Conservation (phyloP, 1,140 invertebrate species). For the Hylaeus anthracinus region DNA sequence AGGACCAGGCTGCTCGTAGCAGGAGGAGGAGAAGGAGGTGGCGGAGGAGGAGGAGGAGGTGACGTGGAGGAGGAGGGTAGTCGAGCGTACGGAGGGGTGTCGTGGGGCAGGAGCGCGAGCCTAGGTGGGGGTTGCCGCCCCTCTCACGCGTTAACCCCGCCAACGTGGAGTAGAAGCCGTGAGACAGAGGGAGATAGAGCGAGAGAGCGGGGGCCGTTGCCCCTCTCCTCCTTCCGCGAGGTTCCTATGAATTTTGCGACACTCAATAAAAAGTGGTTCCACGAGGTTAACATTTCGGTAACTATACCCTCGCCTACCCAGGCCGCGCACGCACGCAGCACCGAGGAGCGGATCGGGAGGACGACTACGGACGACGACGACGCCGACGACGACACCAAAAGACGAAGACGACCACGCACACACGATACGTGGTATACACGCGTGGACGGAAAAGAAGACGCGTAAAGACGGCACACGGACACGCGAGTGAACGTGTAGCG, state of each 20-base stretch:
- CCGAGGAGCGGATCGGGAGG: slow-evolving; percentile 38
- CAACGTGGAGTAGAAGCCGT: slow-evolving; percentile 40
- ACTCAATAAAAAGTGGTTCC: slow-evolving; percentile 82
- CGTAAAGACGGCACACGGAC: slow-evolving; percentile 54
- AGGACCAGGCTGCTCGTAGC: slow-evolving; percentile 69
- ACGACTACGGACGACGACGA: slow-evolving; percentile 12
- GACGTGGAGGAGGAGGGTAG: slow-evolving; percentile 45
- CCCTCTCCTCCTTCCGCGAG: slow-evolving; percentile 67
- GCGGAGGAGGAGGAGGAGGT: slow-evolving; percentile 28
- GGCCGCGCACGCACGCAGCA: slow-evolving; percentile 65
- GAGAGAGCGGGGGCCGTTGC: slow-evolving; percentile 56
- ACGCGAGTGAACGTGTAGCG: slow-evolving; percentile 17
- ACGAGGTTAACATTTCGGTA: slow-evolving; percentile 82
- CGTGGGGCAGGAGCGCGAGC: slow-evolving; percentile 37
- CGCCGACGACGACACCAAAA: not conserved
- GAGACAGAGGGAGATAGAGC: slow-evolving; percentile 15
- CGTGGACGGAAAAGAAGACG: not conserved
- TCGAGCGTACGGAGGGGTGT: slow-evolving; percentile 57
- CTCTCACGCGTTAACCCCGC: slow-evolving; percentile 67
- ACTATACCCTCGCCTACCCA: slow-evolving; percentile 79
- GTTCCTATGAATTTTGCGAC: slow-evolving; percentile 81
- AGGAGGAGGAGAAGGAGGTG: slow-evolving; percentile 44
- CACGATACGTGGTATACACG: not conserved
- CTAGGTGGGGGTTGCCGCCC: slow-evolving; percentile 67
- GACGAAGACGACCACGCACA: not conserved